phyloP scores from a whole-genome alignment of 2,113 vertebrate species.

The Gopherus evgoodei region DNA sequence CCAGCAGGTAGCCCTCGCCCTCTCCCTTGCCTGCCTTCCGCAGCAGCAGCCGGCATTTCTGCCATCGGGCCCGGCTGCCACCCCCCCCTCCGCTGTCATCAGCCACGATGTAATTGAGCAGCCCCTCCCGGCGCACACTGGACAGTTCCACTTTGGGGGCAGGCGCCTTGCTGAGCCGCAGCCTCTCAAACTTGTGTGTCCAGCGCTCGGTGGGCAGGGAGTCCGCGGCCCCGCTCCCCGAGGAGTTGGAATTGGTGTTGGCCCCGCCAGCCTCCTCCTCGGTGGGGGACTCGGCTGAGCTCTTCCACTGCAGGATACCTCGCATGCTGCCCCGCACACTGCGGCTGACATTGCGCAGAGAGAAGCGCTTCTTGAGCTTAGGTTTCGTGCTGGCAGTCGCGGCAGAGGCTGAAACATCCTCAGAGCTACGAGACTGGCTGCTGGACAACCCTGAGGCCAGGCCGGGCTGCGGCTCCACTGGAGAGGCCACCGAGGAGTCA shows the following conservation, averaged over 20 bases:
- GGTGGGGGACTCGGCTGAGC: constrained; percentile 81
- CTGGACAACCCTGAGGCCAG: constrained; percentile 66
- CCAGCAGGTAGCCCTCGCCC: constrained; percentile 87
- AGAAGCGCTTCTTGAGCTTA: constrained; percentile 93
- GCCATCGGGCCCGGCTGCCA: constrained; percentile 78
- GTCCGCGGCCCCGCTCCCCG: constrained; percentile 73
- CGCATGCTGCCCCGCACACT: constrained; percentile 90
- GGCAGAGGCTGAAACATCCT: constrained; percentile 78
- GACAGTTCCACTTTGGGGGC: constrained; percentile 24
- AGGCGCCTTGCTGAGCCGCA: constrained; percentile 81
- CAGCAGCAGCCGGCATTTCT: constrained; percentile 91
- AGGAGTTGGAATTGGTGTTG: constrained; percentile 86
- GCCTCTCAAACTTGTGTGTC: constrained; percentile 90
- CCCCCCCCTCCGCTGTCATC: constrained; percentile 67
- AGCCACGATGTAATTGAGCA: constrained; percentile 78
- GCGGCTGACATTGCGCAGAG: constrained; percentile 88
- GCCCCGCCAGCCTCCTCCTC: constrained; percentile 72
- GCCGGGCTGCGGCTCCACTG: constrained; percentile 62
- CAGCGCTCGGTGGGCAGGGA: constrained; percentile 85
- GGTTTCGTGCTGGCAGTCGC: constrained; percentile 80
- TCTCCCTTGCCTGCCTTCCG: constrained; percentile 81
- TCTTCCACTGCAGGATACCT: constrained; percentile 92
- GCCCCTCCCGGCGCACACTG: constrained; percentile 73
- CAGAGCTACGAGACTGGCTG: constrained; percentile 77
- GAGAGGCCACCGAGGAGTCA: constrained; percentile 68